Conservation (phyloP, 2,113 vertebrate genomes). For the Clarias gariepinus region DNA sequence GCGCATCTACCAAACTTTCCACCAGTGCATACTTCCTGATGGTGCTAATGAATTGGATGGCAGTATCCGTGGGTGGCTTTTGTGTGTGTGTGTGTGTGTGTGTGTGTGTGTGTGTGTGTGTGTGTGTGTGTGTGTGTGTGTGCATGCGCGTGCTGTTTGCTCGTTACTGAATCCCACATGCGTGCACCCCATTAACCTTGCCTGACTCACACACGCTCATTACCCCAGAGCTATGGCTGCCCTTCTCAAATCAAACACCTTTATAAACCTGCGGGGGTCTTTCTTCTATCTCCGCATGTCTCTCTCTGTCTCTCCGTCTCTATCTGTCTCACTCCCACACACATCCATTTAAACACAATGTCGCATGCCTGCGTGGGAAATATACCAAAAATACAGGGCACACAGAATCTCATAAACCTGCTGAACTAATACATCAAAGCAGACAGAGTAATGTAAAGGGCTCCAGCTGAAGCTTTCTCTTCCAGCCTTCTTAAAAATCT, state of each 20-base stretch:
- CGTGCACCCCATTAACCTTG: constrained; percentile 77
- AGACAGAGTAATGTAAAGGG: constrained; percentile 22
- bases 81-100: not conserved
- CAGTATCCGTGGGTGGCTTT: constrained; percentile 52
- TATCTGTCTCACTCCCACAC: constrained; percentile 13
- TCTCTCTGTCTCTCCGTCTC: not conserved
- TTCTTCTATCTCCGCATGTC: constrained; percentile 24
- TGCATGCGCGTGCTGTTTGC: not conserved
- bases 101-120: not conserved
- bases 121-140: constrained; percentile 10
- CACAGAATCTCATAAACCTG: constrained; percentile 1
- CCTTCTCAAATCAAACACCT: constrained; percentile 71
- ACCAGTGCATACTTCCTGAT: constrained; percentile 16
- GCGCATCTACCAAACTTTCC: constrained; percentile 5
- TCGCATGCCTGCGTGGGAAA: constrained; percentile 22
- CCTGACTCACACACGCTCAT: constrained; percentile 70
- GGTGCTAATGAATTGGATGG: constrained; percentile 39
- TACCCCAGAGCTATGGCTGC: constrained; percentile 67
- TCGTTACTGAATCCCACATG: constrained; percentile 54
- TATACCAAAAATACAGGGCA: constrained; percentile 7
- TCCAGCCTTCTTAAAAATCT: constrained; percentile 20
- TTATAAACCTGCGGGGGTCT: constrained; percentile 54
- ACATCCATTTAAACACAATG: constrained; percentile 19
- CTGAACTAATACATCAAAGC: not conserved
- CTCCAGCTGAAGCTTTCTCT: constrained; percentile 6